Base-by-base conservation (phyloP, 2,888 invertebrate genomes). In the Lithophane semibrunnea region DNA sequence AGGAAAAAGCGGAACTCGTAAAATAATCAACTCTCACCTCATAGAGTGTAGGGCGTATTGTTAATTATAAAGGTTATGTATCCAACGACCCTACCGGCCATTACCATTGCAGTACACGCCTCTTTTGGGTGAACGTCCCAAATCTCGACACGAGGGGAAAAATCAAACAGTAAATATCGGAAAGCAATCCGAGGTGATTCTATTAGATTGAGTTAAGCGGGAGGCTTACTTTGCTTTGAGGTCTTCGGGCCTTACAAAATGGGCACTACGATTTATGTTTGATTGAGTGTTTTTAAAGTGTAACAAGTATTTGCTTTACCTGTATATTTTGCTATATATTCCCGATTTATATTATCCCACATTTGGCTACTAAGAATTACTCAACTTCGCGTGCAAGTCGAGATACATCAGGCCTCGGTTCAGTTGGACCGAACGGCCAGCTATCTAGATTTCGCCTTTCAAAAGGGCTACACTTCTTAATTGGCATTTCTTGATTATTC, bases 121-220 rank as follows among this genome's bases (percentile, higher is more conserved):
- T 95, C 92, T 96, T 94, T 93, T 93, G 92, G 93, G 94, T 94
- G 92, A 94, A 93, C 91, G 93, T 93, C 89, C 93, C 92, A 94
- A 95, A 96, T 95, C 95, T 93, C 93, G 90, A 93, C 93, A 90
- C 90, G 93, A 93, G 95, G 95, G 95, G 94, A 94, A 95, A 95
- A 96, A 96, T 95, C 95, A 93, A 94, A 94, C 94, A 92, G 96
- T 96, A 96, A 95, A 96, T 96, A 96, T 96, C 94, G 96, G 95
- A 95, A 96, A 96, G 94, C 94, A 94, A 96, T 95, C 95, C 91
- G 92, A 94, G 92, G 94, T 95, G 94, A 96, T 97, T 96, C 95
- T 95, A 95, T 96, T 96, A 95, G 94, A 94, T 94, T 95, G 93
- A 95, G 94, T 94, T 93, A 95, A 95, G 92, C 91, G 90, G 85